These are phyloP conservation scores for Melanchra persicariae DNA, from an alignment of 2,888 invertebrate genomes.

Conservation along the genomic window DNA sequence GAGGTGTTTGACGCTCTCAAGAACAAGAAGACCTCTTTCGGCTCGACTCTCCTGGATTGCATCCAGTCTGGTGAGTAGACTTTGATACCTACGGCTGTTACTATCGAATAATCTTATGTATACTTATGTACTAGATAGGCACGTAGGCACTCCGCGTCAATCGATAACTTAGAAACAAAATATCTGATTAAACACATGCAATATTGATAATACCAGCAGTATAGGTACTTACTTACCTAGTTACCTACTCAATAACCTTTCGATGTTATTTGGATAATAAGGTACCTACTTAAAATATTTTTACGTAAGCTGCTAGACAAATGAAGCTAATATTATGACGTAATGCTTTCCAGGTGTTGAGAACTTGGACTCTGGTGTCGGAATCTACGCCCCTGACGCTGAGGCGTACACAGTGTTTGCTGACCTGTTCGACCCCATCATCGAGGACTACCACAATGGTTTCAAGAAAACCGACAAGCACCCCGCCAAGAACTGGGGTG, in stretches of 20 bases:
- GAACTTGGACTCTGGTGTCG: slow-evolving; percentile 98
- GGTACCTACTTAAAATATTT: slow-evolving; percentile 7
- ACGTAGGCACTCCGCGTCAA: slow-evolving; percentile 39
- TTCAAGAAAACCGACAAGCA: slow-evolving; percentile 98
- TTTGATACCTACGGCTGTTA: slow-evolving; percentile 8
- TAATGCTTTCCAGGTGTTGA: slow-evolving; percentile 93
- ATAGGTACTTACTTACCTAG: background rate
- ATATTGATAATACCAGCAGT: slow-evolving; percentile 38
- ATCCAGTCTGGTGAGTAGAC: slow-evolving; percentile 96
- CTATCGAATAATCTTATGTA: background rate
- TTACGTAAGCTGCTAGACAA: background rate
- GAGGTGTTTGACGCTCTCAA: slow-evolving; percentile 97
- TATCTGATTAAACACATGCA: slow-evolving; percentile 50
- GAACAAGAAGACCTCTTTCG: slow-evolving; percentile 98
- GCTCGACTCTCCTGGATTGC: slow-evolving; percentile 97
- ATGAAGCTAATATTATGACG: slow-evolving; percentile 38
- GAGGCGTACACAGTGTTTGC: slow-evolving; percentile 98
- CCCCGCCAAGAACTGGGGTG: slow-evolving; percentile 98
- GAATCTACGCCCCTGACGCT: slow-evolving; percentile 99
- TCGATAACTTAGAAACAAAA: slow-evolving; percentile 34
- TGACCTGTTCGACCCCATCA: slow-evolving; percentile 98
- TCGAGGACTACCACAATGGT: slow-evolving; percentile 98
- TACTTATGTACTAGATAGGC: slow-evolving; percentile 24
- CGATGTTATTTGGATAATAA: background rate
- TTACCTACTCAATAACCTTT: slow-evolving; percentile 14